A percentile compares a stretch with the other conserved stretches of the same genome.
Evolutionary conservation across 2,797 vertebrate genomes (phyloP).

Genomic region (Sciurus carolinensis): DNA sequence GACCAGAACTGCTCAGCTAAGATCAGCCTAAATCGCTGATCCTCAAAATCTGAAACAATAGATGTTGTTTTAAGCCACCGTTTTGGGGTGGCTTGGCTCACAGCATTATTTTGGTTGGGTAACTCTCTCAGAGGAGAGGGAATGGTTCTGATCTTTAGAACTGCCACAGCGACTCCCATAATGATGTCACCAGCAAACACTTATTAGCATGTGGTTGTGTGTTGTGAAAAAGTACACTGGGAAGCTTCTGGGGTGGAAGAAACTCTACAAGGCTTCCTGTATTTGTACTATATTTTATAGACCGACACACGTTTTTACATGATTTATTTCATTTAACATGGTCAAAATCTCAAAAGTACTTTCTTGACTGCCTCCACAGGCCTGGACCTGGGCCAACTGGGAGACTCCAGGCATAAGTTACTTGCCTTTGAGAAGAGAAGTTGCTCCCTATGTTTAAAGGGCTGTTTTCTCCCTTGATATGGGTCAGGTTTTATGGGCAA

Average conservation of each 20-base stretch:
- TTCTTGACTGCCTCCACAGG: not conserved
- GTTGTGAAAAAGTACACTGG: not conserved
- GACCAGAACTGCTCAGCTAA: not conserved
- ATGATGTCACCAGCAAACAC: not conserved
- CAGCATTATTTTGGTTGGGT: not conserved
- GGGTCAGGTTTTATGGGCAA: no score
- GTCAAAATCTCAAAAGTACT: not conserved
- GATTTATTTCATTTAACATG: not conserved
- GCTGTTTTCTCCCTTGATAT: no score
- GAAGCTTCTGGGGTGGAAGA: not conserved
- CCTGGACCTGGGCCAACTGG: no score
- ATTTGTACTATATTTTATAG: not conserved
- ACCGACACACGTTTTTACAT: not conserved
- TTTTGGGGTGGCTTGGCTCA: not conserved
- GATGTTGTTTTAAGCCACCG: not conserved
- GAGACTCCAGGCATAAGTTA: not conserved
- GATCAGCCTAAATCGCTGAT: not conserved
- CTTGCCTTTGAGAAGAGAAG: not conserved
- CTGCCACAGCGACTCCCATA: not conserved
- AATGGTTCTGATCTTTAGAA: not conserved
- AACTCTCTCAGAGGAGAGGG: not conserved
- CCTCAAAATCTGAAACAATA: not conserved
- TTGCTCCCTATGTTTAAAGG: not conserved
- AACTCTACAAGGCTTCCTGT: not conserved
- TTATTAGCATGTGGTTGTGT: not conserved